These are phyloP conservation scores for Synanceia verrucosa DNA, from an alignment of 2,797 vertebrate genomes.

Conservation along the genomic window DNA sequence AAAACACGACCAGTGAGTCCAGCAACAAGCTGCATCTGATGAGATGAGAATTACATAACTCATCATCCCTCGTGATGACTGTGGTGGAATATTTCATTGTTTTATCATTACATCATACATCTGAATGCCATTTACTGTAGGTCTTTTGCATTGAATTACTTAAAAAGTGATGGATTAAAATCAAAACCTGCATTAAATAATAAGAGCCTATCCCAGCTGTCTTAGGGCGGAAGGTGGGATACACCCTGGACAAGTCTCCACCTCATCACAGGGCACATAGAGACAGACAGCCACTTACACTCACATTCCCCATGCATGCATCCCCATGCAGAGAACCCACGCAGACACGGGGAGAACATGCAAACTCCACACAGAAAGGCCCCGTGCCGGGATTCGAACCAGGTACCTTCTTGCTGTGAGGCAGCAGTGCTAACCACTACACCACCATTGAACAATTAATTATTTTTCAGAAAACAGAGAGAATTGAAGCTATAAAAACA, in stretches of 20 bases:
- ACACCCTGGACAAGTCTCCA: too few species aligned
- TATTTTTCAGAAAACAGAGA: not conserved
- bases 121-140: slow-evolving; percentile 11
- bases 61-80: slow-evolving; percentile 16
- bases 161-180: not conserved
- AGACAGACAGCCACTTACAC: too few species aligned
- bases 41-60: slow-evolving; percentile 57
- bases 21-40: slow-evolving; percentile 30
- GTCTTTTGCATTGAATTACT: not conserved
- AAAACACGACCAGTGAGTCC: slow-evolving; percentile 17
- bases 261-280: too few species aligned
- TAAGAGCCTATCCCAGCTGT: not conserved
- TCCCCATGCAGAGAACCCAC: too few species aligned
- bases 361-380: too few species aligned
- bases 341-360: too few species aligned
- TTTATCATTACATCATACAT: slow-evolving; percentile 10
- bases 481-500: too few species aligned
- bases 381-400: too few species aligned
- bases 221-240: too few species aligned
- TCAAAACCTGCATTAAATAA: not conserved
- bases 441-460: not conserved
- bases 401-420: too few species aligned
- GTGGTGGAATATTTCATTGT: slow-evolving; percentile 21
- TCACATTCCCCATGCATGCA: too few species aligned
- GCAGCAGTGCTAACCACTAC: too few species aligned